Conservation (phyloP, 1,140 invertebrate species). For the Hestina assimilis region DNA sequence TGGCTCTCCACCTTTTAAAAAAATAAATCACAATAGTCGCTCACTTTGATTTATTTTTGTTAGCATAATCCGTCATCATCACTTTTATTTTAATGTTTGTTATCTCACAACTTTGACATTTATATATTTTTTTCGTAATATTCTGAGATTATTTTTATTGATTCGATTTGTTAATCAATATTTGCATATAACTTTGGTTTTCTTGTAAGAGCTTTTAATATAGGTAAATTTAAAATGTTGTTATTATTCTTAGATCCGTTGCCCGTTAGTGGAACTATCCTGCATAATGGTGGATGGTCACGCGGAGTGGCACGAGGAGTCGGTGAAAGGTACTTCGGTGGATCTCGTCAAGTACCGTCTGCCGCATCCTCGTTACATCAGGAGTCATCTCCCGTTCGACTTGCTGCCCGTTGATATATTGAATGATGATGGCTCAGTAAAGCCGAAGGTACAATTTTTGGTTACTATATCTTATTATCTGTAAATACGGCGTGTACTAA, state of each 20-base stretch:
- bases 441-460: constrained; percentile 82
- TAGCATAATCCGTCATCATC: neutral
- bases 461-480: neutral
- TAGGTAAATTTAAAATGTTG: too few relatives aligned
- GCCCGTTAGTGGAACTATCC: constrained; percentile 78
- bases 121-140: neutral
- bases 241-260: constrained; percentile 60
- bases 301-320: constrained; percentile 74
- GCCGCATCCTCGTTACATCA: constrained; percentile 85
- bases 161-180: too few relatives aligned
- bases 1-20: too few relatives aligned
- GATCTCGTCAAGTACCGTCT: constrained; percentile 82
- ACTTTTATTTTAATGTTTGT: neutral
- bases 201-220: too few relatives aligned
- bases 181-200: too few relatives aligned
- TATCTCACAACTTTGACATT: neutral
- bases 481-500: too few relatives aligned
- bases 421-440: constrained; percentile 81
- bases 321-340: constrained; percentile 81
- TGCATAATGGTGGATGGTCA: constrained; percentile 79
- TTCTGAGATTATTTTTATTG: neutral
- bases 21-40: too few relatives aligned
- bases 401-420: constrained; percentile 85
- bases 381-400: constrained; percentile 88
- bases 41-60: too few relatives aligned